Percentiles rank a stretch among this genome's conserved stretches.
phyloP scores from a whole-genome alignment of 2,797 vertebrate genomes.

The Apogon talboti region DNA sequence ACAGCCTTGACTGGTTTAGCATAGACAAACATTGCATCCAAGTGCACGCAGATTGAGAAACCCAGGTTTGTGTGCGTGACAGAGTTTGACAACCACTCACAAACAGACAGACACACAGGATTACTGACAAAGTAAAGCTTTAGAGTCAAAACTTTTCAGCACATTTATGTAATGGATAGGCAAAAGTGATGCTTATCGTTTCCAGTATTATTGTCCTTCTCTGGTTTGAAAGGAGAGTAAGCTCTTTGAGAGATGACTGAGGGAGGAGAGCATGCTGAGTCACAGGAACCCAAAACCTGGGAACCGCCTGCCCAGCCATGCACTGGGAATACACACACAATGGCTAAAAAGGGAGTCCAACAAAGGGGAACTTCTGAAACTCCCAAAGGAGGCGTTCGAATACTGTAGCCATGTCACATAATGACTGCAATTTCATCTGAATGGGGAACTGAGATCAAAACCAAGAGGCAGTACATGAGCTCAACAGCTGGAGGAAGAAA shows the following conservation, averaged over 20 bases:
- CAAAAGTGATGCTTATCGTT: conserved; percentile 73
- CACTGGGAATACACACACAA: conserved; percentile 83
- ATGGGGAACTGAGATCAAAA: conserved; percentile 72
- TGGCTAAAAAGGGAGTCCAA: conserved; percentile 82
- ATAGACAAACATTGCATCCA: conserved; percentile 32
- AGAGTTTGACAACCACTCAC: conserved; percentile 39
- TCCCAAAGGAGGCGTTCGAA: conserved; percentile 76
- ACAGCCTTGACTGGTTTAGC: conserved; percentile 22
- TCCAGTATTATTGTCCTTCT: conserved; percentile 71
- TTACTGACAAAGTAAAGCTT: conserved; percentile 57
- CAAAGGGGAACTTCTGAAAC: conserved; percentile 75
- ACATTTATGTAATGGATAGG: conserved; percentile 75
- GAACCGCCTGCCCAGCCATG: conserved; percentile 72
- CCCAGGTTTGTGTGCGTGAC: conserved; percentile 24
- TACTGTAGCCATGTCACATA: conserved; percentile 80
- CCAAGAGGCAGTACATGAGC: conserved; percentile 62
- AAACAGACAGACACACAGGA: conserved; percentile 33
- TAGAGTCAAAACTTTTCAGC: conserved; percentile 69
- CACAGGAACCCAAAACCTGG: conserved; percentile 84
- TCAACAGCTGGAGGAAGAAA: conserved; percentile 65
- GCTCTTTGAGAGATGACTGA: conserved; percentile 72
- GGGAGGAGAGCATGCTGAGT: conserved; percentile 79
- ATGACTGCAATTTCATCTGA: conserved; percentile 78
- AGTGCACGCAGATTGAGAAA: conserved; percentile 18
- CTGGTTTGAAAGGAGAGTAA: conserved; percentile 74